phyloP scores from a whole-genome alignment of 2,888 invertebrate species.

The Orchesellides sinensis region DNA sequence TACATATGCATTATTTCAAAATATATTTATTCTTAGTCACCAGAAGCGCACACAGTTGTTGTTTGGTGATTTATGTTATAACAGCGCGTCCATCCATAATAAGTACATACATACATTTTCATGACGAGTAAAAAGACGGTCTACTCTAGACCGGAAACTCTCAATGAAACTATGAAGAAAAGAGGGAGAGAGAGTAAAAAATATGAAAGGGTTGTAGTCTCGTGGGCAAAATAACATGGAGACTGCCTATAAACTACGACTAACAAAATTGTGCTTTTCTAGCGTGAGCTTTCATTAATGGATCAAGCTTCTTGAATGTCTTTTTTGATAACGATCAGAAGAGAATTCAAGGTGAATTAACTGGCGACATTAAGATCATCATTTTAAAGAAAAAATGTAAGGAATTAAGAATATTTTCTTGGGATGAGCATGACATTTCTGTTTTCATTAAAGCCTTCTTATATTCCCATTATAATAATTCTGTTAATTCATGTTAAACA shows the following conservation, averaged over 20 bases:
- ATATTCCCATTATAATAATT: background rate
- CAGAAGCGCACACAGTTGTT: constrained; percentile 55
- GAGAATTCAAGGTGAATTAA: background rate
- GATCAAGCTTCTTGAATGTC: constrained; percentile 1
- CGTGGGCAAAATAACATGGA: constrained; percentile 15
- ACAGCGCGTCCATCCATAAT: constrained; percentile 20
- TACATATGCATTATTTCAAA: too few species aligned
- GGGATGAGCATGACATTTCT: constrained; percentile 1
- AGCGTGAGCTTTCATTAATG: constrained; percentile 10
- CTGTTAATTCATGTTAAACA: background rate
- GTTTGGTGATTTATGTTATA: constrained; percentile 28
- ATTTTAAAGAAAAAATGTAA: too few species aligned
- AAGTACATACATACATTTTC: too few species aligned
- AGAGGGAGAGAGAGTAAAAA: constrained; percentile 14
- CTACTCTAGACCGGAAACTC: constrained; percentile 51
- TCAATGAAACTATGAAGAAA: constrained; percentile 52
- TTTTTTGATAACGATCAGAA: background rate
- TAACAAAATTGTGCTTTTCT: too few species aligned
- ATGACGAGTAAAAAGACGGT: constrained; percentile 16
- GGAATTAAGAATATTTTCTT: too few species aligned
- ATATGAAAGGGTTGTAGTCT: background rate
- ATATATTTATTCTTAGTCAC: too few species aligned
- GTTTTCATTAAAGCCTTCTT: too few species aligned
- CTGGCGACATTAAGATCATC: constrained; percentile 11
- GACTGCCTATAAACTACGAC: too few species aligned